Evolutionary conservation across 1,140 invertebrate species (phyloP), one percentile per base, ranked within the genome.

Genomic region (Hyles vespertilio): DNA sequence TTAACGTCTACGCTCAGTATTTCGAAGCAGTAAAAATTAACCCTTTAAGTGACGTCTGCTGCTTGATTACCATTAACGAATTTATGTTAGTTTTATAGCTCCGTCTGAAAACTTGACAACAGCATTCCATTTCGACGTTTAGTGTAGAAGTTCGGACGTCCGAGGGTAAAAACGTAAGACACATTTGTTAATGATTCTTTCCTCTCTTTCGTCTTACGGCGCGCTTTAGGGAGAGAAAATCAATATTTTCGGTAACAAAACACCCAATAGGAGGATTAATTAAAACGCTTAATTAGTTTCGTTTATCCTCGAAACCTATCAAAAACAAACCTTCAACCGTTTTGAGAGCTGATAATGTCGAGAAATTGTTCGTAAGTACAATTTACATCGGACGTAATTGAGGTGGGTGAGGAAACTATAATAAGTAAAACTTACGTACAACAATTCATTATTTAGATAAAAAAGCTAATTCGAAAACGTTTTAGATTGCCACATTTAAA

Each of bases 261-360:
- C 73, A 79, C 78, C 71, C 71, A 76, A 81, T 70, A 70, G 71
- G 65, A 76, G 76, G 73, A 80, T 82, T 81, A 81, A 87, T 87
- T 84, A 82, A 84, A 83, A 82, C 75, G 71, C 77, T 85, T 77
- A 85, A 87, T 85, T 85, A 85, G 75, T 79, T 84, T 83, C 70
- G 74, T 83, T 86, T 84, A 82, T 81, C 78, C 67, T 66, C 67
- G 69, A 79, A 77, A 72, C 74, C 73, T 78, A 78, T 81, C 72
- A 77, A 74, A 74, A 74, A 77, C 77, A 79, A 69, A 74, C 72
- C 69, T 70, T 70, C 63, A 67, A 72, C 68, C 70, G 73, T 74
- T 56, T 71, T 74, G 59, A 74, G 70, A 63, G 66, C 63, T 74
- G 65, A 76, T 75, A 74, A 79, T 73, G 73, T 77, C 70, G 52